Conservation (phyloP, 1,140 invertebrate species). For the Tetramorium parvispinum region DNA sequence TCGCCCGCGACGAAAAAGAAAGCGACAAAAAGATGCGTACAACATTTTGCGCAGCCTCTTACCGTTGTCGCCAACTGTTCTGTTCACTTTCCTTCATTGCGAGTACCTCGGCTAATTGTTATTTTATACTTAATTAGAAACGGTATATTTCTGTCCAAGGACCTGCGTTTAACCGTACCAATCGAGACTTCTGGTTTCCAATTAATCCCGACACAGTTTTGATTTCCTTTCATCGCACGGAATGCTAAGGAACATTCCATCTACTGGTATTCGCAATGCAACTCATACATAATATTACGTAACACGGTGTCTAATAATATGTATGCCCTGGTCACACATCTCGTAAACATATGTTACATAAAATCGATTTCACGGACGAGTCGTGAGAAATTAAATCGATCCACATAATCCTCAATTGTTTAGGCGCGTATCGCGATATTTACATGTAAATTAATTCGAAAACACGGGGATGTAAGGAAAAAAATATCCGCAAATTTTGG, state of each 20-base stretch:
- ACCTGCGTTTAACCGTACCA: not conserved
- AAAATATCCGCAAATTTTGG: not conserved
- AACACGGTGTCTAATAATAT: not conserved
- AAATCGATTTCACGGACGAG: conserved; percentile 3
- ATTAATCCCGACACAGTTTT: not conserved
- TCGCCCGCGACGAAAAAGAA: not conserved
- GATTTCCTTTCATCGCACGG: not conserved
- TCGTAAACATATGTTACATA: conserved; percentile 17
- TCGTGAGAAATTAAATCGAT: conserved; percentile 1
- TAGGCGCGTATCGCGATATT: not conserved
- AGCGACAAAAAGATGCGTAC: not conserved
- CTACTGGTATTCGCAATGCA: not conserved
- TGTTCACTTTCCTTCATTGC: not conserved
- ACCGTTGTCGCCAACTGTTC: not conserved
- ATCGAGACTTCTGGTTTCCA: conserved; percentile 1
- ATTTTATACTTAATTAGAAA: not conserved
- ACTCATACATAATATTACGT: conserved; percentile 19
- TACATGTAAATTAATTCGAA: not conserved
- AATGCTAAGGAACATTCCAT: conserved; percentile 12
- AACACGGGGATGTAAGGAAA: too few species aligned
- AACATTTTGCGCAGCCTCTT: not conserved
- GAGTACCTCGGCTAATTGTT: conserved; percentile 1
- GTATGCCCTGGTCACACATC: not conserved
- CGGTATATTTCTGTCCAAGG: not conserved
- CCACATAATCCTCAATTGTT: not conserved